phyloP scores from a whole-genome alignment of 1,140 invertebrate genomes.

The Drosophila lacteicornis region DNA sequence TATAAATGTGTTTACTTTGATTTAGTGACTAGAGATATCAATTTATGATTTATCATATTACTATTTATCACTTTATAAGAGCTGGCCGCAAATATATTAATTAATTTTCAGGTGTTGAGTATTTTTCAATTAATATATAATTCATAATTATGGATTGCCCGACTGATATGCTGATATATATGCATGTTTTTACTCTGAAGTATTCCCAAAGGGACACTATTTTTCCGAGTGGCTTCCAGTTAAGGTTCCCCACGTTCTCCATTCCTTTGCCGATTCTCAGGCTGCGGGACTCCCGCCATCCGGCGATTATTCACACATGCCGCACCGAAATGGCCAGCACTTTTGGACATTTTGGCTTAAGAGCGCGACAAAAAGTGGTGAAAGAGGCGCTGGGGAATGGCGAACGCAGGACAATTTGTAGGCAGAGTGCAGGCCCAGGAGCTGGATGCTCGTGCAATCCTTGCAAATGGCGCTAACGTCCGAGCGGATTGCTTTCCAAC shows the following conservation, averaged over 20 bases:
- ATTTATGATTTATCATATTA: not conserved
- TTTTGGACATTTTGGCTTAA: constrained; percentile 64
- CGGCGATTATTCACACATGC: constrained; percentile 84
- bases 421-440: constrained; percentile 43
- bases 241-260: not conserved
- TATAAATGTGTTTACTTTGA: not conserved
- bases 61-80: not conserved
- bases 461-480: constrained; percentile 56
- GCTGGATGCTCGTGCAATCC: constrained; percentile 36
- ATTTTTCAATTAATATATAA: not conserved
- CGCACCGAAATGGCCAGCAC: constrained; percentile 76
- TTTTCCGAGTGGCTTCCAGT: not conserved
- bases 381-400: constrained; percentile 21
- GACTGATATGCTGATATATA: not conserved
- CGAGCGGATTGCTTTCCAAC: constrained; percentile 64
- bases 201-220: not conserved
- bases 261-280: constrained; percentile 10
- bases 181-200: not conserved
- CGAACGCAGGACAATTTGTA: constrained; percentile 62
- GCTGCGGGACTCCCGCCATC: constrained; percentile 40
- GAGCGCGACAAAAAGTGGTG: constrained; percentile 43
- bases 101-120: not conserved
- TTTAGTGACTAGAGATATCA: not conserved
- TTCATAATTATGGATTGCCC: not conserved
- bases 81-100: not conserved